Evolutionary conservation across 92 coral and sea anemone genomes (phyloP).

Genomic region (Heliopora coerulea): DNA sequence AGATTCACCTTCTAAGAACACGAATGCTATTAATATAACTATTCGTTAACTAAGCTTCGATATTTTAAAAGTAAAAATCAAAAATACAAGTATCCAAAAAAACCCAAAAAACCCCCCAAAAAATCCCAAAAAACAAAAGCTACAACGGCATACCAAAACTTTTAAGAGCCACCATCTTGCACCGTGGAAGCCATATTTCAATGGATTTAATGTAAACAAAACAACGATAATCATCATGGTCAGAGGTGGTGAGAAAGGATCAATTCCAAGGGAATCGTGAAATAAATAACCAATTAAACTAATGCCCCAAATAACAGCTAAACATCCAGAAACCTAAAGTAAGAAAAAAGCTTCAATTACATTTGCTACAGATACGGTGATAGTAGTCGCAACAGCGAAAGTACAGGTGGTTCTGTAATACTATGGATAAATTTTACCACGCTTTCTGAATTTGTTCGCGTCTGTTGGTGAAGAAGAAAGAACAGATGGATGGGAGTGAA

Average conservation of each 20-base stretch:
- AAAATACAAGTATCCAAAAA: no score
- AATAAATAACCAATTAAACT: slow-evolving; percentile 70
- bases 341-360: neutral
- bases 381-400: no score
- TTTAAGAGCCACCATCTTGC: slow-evolving; percentile 92
- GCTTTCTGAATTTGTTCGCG: no score
- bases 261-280: slow-evolving; percentile 61
- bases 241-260: slow-evolving; percentile 66
- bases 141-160: slow-evolving; percentile 68
- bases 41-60: no score
- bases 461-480: no score
- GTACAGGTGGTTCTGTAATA: no score
- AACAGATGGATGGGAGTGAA: no score
- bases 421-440: no score
- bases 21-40: no score
- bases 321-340: slow-evolving; percentile 73
- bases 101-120: no score
- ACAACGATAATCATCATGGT: slow-evolving; percentile 63
- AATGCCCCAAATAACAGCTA: slow-evolving; percentile 77
- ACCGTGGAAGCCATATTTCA: slow-evolving; percentile 72
- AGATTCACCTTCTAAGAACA: no score
- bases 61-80: no score
- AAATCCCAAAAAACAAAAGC: neutral
- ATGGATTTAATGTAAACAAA: slow-evolving; percentile 77
- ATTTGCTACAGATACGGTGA: neutral